Base-by-base conservation (phyloP, 2,797 vertebrate species). In the Coccyzus lansbergi region DNA sequence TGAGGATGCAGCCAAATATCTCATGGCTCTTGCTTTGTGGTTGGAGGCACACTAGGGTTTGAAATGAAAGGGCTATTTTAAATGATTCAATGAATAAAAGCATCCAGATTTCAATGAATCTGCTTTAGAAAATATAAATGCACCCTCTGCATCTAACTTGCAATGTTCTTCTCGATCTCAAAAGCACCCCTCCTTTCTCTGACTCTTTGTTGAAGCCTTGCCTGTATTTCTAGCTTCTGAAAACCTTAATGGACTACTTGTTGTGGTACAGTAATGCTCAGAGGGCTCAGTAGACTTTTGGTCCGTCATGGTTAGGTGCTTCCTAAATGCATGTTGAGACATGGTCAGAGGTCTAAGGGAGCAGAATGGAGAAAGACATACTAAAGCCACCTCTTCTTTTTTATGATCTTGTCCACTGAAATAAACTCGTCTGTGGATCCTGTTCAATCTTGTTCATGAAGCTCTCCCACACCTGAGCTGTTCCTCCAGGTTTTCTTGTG, bases 91-190 rank as follows among this genome's bases (percentile, higher is more conserved):
- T 40, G 31, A 44, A 15, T n/a, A 20, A 63, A 76, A 67, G 12
- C 55, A 34, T n/a, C 38, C 17, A 10, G 14, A 19, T n/a, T 86
- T 63, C 20, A 9, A 28, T 44, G 19, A 49, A 1, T 29, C 31
- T 58, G 19, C 49, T 51, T 58, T 58, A 40, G 68, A 24, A 62
- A 71, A 36, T 6, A 20, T 11, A 26, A 70, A 40, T 7, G 11
- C 6, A 46, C 7, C 15, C 33, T 46, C 36, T 0, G 1, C 33
- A 53, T 19, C 8, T 18, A 20, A 16, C 0, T 1, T 8, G 17
- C 4, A 3, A 1, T 25, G 28, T 33, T 55, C 5, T 51, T 55
- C 48, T 64, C 25, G 36, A 21, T 42, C 34, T 68, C 8, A 3
- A 7, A 33, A 40, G 31, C 8, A 9, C 33, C 33, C 38, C 8